Evolutionary conservation across 2,888 invertebrate genomes (phyloP), one percentile per base, ranked within the genome.

Genomic region (Hydriomena furcata): DNA sequence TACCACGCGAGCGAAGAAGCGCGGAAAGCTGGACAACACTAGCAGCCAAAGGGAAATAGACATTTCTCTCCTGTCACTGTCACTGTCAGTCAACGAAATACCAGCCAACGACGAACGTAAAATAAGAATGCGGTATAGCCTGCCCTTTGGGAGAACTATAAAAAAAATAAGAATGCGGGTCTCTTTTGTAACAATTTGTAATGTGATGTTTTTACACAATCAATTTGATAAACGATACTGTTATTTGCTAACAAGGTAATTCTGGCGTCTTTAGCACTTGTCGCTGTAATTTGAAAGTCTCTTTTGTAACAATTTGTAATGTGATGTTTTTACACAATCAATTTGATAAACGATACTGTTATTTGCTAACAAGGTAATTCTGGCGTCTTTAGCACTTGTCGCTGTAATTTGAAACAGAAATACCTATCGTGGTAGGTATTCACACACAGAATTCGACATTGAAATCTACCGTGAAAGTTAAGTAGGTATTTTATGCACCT

Each of bases 211-310:
- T 30, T n/a, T 2, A 3, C 10, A 37, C 23, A 37, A 30, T 10
- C 25, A 13, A 24, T 17, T 28, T 36, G 34, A 23, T n/a, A 36
- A 25, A 13, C 20, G 11, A 31, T 11, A 23, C n/a, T n/a, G 5
- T 34, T 34, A 30, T 30, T 35, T 24, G 36, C 27, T 43, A 23
- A 38, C 13, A 28, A 35, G 8, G 13, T 25, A 32, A 41, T 46
- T 31, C 24, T 8, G n/a, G n/a, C n/a, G 32, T 44, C 27, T 42
- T 53, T 51, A 45, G 10, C 52, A 47, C 51, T 34, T 42, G 7
- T 2, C 20, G n/a, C 2, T 42, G 32, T 38, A 34, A 44, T 38
- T 44, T 45, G 37, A 41, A 45, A 40, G n/a, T n/a, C n/a, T n/a
- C n/a, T 12, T 11, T 30, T 30, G 17, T 13, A 31, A 17, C 17